Base-by-base conservation (phyloP, 2,888 invertebrate genomes). In the Thysanoteuthis rhombus region DNA sequence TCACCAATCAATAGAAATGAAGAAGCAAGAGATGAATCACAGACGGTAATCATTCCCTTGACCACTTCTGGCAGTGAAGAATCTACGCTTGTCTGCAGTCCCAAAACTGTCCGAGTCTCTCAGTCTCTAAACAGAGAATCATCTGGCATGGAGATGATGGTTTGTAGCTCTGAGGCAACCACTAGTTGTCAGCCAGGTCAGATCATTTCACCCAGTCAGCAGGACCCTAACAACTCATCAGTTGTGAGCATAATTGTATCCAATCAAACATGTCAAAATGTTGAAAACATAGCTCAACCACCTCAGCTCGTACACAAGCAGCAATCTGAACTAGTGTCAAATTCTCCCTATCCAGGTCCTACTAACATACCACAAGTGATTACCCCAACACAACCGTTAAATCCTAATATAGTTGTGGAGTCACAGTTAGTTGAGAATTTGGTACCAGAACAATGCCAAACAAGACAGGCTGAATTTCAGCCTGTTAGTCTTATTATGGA, bases 171-270 rank as follows among this genome's bases (percentile, higher is more conserved):
- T 75, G 75, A 75, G 75, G 75, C n/a, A 75, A 36, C 75, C 10
- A n/a, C n/a, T n/a, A 75, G 16, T n/a, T 10, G n/a, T 36, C 75
- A 75, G 36, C 75, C n/a, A 75, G 32, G 42, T 19, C 92, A 92
- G 39, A 36, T 92, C n/a, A n/a, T 92, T 92, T 92, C 45, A 40
- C 92, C 92, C 39, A 92, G n/a, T 92, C 92, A 92, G 45, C 92
- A 45, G 36, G 22, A 19, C 32, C n/a, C 42, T n/a, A 92, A 92
- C 45, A 92, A 92, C 45, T 19, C 42, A 16, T 92, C 92, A 28
- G n/a, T 92, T 92, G 92, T 92, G 32, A 92, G 92, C 45, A 92
- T 92, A 92, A 92, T 92, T 32, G 40, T 92, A 28, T 45, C 92
- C 16, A 92, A 92, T 40, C 42, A 92, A 32, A n/a, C 92, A 45